A percentile compares a stretch with the other conserved stretches of the same genome.
Evolutionary conservation across 2,113 vertebrate genomes (phyloP).

Genomic region (Synchiropus splendidus): DNA sequence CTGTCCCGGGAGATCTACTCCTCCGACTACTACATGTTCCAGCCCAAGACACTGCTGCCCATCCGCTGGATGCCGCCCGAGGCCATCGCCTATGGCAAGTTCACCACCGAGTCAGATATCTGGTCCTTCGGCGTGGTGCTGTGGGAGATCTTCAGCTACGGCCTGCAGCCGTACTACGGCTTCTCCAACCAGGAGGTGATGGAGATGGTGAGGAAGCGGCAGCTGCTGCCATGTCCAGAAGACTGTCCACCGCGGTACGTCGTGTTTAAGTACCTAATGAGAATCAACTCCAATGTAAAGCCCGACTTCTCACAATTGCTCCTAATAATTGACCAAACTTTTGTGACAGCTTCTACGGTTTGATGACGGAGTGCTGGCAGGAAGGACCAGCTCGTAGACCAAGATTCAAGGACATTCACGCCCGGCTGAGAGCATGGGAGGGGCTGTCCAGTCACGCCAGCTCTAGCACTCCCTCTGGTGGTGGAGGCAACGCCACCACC

Average conservation of each 20-base stretch:
- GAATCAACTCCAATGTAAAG: no score
- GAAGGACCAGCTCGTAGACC: slow-evolving; percentile 86
- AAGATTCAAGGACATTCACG: slow-evolving; percentile 88
- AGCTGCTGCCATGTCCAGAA: slow-evolving; percentile 90
- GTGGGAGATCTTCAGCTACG: slow-evolving; percentile 98
- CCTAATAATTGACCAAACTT: no score
- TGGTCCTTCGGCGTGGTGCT: slow-evolving; percentile 95
- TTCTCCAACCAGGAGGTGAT: slow-evolving; percentile 98
- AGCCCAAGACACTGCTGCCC: slow-evolving; percentile 84
- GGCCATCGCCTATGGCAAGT: slow-evolving; percentile 91
- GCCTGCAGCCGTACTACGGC: slow-evolving; percentile 91
- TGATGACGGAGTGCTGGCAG: slow-evolving; percentile 98
- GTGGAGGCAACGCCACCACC: slow-evolving; percentile 93
- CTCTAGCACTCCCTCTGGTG: slow-evolving; percentile 90
- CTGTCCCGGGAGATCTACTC: slow-evolving; percentile 91
- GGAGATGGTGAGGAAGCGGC: slow-evolving; percentile 93
- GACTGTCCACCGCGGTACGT: slow-evolving; percentile 81
- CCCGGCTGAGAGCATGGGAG: slow-evolving; percentile 90
- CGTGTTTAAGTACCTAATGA: neutral
- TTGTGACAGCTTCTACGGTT: slow-evolving; percentile 72
- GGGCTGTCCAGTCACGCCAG: slow-evolving; percentile 91
- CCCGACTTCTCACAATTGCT: no score
- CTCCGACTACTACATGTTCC: slow-evolving; percentile 87
- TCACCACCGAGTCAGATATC: slow-evolving; percentile 90
- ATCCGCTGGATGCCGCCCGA: slow-evolving; percentile 98